These are phyloP conservation scores for Amphiprion ocellaris DNA, from an alignment of 2,113 vertebrate genomes.

Conservation along the genomic window DNA sequence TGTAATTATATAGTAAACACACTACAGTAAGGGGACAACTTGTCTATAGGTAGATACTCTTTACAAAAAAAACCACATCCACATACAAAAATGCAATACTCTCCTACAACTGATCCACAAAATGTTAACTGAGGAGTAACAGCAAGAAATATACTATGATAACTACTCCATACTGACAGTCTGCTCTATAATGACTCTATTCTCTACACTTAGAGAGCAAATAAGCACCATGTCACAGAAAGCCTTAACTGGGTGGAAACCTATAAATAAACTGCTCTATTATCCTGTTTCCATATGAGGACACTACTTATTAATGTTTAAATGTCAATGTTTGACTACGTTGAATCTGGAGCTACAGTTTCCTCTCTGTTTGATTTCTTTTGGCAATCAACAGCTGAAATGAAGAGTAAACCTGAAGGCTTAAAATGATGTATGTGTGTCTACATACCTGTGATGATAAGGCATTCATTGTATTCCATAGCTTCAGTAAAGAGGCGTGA, in stretches of 20 bases:
- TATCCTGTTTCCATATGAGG: neutral
- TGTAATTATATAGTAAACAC: neutral
- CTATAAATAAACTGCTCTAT: slow-evolving; percentile 31
- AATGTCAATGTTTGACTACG: neutral
- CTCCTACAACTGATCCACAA: neutral
- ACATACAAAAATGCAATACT: neutral
- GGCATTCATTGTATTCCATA: slow-evolving; percentile 95
- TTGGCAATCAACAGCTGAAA: neutral
- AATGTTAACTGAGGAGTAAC: slow-evolving; percentile 1
- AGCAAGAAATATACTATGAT: neutral
- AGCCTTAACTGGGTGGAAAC: slow-evolving; percentile 3
- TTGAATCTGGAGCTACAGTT: neutral
- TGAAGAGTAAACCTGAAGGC: neutral
- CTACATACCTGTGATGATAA: slow-evolving; percentile 94
- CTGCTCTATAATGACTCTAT: neutral
- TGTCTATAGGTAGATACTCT: neutral
- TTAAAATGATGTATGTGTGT: neutral
- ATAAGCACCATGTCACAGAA: slow-evolving; percentile 12
- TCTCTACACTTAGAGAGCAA: neutral
- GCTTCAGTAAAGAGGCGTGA: slow-evolving; percentile 97
- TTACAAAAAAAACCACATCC: neutral
- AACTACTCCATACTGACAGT: neutral
- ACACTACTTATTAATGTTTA: neutral
- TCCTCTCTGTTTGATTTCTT: neutral
- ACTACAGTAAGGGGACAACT: neutral